Evolutionary conservation across 1,140 invertebrate species (phyloP).

Genomic region (Formica exsecta): DNA sequence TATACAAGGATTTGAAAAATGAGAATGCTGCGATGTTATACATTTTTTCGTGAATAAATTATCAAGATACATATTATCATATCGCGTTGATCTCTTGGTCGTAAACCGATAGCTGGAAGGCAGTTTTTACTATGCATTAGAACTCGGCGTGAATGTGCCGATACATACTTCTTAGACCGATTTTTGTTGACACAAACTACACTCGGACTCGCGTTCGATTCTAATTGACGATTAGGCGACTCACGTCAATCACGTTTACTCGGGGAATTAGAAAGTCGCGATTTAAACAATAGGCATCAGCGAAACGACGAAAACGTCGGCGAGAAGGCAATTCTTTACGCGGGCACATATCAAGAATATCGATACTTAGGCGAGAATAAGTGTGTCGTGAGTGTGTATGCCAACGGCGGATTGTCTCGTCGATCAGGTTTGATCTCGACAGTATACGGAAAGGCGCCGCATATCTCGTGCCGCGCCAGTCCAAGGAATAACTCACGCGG

Average conservation of each 20-base stretch:
- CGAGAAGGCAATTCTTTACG: neutral
- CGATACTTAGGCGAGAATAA: slow-evolving; percentile 8
- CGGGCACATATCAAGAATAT: slow-evolving; percentile 5
- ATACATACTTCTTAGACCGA: slow-evolving; percentile 13
- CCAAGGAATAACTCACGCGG: slow-evolving; percentile 14
- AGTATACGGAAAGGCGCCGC: slow-evolving; percentile 35
- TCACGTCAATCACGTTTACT: slow-evolving; percentile 28
- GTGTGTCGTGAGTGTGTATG: neutral
- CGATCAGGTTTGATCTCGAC: slow-evolving; percentile 49
- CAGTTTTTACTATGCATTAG: slow-evolving; percentile 10
- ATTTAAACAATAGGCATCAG: slow-evolving; percentile 37
- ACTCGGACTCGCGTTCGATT: neutral
- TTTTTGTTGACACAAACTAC: neutral
- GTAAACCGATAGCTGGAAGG: neutral
- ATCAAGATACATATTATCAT: neutral
- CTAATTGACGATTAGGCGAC: slow-evolving; percentile 1
- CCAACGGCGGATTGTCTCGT: slow-evolving; percentile 56
- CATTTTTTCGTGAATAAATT: slow-evolving; percentile 43
- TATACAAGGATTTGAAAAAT: neutral
- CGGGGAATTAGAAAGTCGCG: slow-evolving; percentile 18
- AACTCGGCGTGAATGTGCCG: slow-evolving; percentile 9
- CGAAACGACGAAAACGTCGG: slow-evolving; percentile 12
- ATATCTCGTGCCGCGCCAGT: slow-evolving; percentile 39
- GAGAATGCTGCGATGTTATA: neutral
- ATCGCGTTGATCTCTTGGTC: neutral